Base-by-base conservation (phyloP, 2,888 invertebrate genomes). In the Acanthoscelides obtectus region DNA sequence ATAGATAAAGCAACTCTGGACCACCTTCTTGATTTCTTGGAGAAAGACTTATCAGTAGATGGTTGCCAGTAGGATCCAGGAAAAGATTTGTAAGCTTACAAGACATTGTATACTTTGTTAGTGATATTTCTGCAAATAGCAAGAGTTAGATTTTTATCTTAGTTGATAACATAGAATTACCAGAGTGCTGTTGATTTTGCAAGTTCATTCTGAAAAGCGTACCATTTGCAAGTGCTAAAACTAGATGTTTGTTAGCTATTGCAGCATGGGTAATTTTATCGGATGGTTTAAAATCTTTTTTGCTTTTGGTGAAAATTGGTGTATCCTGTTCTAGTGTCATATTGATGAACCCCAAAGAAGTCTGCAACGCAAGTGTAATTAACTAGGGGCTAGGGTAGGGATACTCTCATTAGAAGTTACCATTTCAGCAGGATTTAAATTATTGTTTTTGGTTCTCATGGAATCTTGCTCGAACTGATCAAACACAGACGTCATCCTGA, bases 271-370 rank as follows among this genome's bases (percentile, higher is more conserved):
- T 91, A 75, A 98, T 92, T 74, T 91, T 89, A 78, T 93, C 92
- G 0, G 93, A 89, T 0, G 97, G 94, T 73, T 91, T 90, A 76
- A 95, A 91, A 79, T 92, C 92, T 85, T 95, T 93, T 84, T 92
- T 93, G 76, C 93, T 91, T 84, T 94, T 96, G 45, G 90, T 92
- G 84, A 97, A 97, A 84, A 97, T 96, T 8, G 96, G 95, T 20
- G 90, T 88, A 76, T 94, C 94, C 79, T 93, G 92, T 79, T 91
- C 90, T 21, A 91, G 81, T 72, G 87, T 87, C 87, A 89, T 88
- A 79, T 89, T 87, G 65, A 89, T 88, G 76, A 88, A 89, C 20
- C 88, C 88, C 72, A 88, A 82, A 3, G 87, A 86, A 76, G 85
- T 87, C 83, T 83, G 76, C 71, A 77, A 77, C 20, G n/a, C 22